These are phyloP conservation scores for Leptonema lineaticorne DNA, from an alignment of 1,140 invertebrate genomes.

Conservation along the genomic window DNA sequence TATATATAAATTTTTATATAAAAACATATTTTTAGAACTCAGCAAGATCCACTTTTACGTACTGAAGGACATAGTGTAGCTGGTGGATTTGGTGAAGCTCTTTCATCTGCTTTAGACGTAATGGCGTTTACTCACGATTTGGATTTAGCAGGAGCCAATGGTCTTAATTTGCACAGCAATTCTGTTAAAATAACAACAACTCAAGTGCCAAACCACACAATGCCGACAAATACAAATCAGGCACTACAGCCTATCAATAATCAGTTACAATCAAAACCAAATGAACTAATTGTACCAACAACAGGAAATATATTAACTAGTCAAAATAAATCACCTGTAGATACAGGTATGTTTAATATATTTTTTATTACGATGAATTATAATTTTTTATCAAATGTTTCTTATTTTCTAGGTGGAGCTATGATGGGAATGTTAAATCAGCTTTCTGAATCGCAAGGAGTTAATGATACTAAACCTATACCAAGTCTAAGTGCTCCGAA, in stretches of 20 bases:
- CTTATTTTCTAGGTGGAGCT: slow-evolving; percentile 15
- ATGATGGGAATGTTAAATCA: slow-evolving; percentile 32
- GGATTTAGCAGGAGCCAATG: slow-evolving; percentile 46
- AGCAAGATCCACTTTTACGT: slow-evolving; percentile 45
- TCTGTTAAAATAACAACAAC: slow-evolving; percentile 4
- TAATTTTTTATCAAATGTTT: background rate
- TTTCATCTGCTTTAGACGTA: slow-evolving; percentile 77
- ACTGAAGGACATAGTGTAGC: slow-evolving; percentile 47
- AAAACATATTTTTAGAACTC: slow-evolving; percentile 38
- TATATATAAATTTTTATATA: background rate
- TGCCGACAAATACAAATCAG: background rate
- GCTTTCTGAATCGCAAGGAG: slow-evolving; percentile 21
- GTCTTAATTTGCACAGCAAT: slow-evolving; percentile 36
- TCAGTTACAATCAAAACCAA: background rate
- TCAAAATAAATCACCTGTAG: slow-evolving; percentile 17
- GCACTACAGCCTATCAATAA: background rate
- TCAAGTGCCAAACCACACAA: background rate
- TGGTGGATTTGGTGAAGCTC: slow-evolving; percentile 63
- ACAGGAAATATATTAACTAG: background rate
- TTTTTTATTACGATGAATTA: background rate
- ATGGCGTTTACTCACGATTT: slow-evolving; percentile 77
- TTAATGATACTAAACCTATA: background rate
- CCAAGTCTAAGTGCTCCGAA: background rate
- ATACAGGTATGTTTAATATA: slow-evolving; percentile 25
- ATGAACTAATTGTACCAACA: slow-evolving; percentile 21